These are phyloP conservation scores for Nysson spinosus DNA, from an alignment of 2,888 invertebrate species.

Conservation along the genomic window DNA sequence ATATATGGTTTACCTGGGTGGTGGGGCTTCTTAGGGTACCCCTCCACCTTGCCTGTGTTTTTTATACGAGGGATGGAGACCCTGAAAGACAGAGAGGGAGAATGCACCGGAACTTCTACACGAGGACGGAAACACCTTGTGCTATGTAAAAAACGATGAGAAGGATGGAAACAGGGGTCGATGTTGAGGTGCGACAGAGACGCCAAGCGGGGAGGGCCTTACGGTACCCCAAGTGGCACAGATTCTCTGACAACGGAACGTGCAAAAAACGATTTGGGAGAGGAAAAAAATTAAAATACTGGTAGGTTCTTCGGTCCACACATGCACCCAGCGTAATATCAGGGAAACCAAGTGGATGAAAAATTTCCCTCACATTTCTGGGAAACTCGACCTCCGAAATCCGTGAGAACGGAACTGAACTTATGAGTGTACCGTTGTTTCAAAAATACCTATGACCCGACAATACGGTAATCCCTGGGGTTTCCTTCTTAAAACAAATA, in stretches of 20 bases:
- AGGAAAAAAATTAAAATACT: constrained; percentile 72
- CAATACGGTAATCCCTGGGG: neutral
- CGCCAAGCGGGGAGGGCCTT: constrained; percentile 59
- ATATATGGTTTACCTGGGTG: constrained; percentile 36
- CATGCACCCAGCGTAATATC: constrained; percentile 15
- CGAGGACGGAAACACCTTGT: constrained; percentile 73
- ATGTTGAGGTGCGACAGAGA: constrained; percentile 25
- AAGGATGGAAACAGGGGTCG: constrained; percentile 21
- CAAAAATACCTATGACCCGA: constrained; percentile 32
- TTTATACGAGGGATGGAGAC: neutral
- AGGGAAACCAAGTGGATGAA: constrained; percentile 43
- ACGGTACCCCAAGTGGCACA: constrained; percentile 76
- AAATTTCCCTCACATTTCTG: constrained; percentile 49
- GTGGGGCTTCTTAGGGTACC: constrained; percentile 33
- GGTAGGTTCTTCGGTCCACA: constrained; percentile 61
- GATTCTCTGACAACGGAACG: constrained; percentile 69
- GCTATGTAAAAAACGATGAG: constrained; percentile 54
- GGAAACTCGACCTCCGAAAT: constrained; percentile 49
- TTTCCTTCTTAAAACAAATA: neutral
- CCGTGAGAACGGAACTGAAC: constrained; percentile 61
- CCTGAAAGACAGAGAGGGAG: constrained; percentile 14
- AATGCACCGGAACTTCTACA: constrained; percentile 59
- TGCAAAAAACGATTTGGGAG: constrained; percentile 41
- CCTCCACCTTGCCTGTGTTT: constrained; percentile 15
- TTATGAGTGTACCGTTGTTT: constrained; percentile 37